These are phyloP conservation scores for Procambarus clarkii DNA, from an alignment of 1,140 invertebrate species.

Conservation along the genomic window DNA sequence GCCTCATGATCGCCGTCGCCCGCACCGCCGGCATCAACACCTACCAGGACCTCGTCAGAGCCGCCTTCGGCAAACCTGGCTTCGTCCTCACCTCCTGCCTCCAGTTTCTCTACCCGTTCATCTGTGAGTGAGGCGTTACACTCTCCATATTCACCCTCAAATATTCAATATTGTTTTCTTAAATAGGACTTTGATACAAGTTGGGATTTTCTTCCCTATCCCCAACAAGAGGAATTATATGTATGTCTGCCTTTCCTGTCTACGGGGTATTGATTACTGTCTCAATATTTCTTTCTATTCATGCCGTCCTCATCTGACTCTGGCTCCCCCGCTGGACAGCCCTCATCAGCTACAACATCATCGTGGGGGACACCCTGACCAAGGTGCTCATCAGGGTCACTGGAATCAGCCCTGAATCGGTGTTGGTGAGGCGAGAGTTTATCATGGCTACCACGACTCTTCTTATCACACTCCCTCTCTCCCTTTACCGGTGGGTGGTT, in stretches of 20 bases:
- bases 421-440: conserved; percentile 84
- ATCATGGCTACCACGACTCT: conserved; percentile 87
- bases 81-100: conserved; percentile 86
- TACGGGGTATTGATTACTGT: too few species aligned
- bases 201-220: too few species aligned
- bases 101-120: conserved; percentile 91
- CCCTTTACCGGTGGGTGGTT: conserved; percentile 81
- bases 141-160: too few species aligned
- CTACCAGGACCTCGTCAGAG: conserved; percentile 90
- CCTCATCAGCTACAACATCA: conserved; percentile 94
- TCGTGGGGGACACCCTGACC: conserved; percentile 91
- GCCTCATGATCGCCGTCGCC: conserved; percentile 88
- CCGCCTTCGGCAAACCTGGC: conserved; percentile 87
- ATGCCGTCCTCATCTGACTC: conserved; percentile 33
- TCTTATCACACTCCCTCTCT: conserved; percentile 87
- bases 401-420: conserved; percentile 76
- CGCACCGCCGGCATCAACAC: conserved; percentile 88
- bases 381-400: conserved; percentile 85
- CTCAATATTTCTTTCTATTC: too few species aligned
- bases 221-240: too few species aligned
- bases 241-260: too few species aligned
- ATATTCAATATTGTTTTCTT: too few species aligned
- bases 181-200: too few species aligned
- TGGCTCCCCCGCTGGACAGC: conserved; percentile 80
- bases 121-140: conserved; percentile 80